A percentile compares a stretch with the other conserved stretches of the same genome.
Conservation (phyloP, 2,797 vertebrate genomes). For the Mareca penelope region DNA sequence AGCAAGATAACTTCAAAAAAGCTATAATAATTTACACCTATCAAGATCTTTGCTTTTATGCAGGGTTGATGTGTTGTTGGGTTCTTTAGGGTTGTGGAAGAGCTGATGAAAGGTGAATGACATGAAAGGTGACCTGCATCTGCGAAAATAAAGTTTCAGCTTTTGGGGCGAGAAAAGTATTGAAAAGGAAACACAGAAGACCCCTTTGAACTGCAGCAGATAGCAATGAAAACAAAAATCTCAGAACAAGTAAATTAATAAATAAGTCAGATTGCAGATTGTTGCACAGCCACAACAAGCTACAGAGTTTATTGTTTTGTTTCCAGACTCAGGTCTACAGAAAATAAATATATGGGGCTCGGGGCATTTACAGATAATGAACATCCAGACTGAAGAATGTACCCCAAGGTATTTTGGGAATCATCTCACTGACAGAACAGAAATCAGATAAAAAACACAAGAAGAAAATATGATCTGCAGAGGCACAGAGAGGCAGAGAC, state of each 20-base stretch:
- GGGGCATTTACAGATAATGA: conserved; percentile 64
- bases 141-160: conserved; percentile 6
- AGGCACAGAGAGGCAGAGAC: background rate
- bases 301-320: conserved; percentile 60
- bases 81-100: background rate
- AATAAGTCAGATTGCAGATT: conserved; percentile 16
- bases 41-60: background rate
- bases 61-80: background rate
- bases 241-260: conserved; percentile 20
- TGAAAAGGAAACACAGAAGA: background rate
- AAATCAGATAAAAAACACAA: conserved; percentile 43
- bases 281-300: conserved; percentile 14
- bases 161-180: conserved; percentile 25
- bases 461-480: conserved; percentile 27
- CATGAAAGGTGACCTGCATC: background rate
- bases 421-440: conserved; percentile 52
- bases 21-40: background rate
- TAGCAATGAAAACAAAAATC: conserved; percentile 10
- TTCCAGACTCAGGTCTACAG: conserved; percentile 50
- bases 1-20: background rate
- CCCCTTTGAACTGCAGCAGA: background rate
- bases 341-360: conserved; percentile 67
- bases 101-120: background rate
- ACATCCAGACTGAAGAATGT: conserved; percentile 33
- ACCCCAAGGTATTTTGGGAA: conserved; percentile 63